Evolutionary conservation across 2,797 vertebrate species (phyloP), one percentile per base, ranked within the genome.

Genomic region (Clamator glandarius): DNA sequence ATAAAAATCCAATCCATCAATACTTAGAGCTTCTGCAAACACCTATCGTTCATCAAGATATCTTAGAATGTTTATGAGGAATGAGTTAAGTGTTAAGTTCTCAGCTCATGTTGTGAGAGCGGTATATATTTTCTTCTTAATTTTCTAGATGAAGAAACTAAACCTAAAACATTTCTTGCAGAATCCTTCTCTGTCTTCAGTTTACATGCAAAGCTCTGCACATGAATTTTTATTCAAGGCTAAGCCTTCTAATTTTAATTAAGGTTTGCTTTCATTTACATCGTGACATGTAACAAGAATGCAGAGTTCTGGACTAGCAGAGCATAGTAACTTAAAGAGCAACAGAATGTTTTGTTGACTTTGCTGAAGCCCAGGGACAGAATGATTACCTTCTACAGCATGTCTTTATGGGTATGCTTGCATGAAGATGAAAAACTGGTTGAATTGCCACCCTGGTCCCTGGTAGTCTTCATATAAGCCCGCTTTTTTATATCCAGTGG

Each of bases 131-230:
- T 48, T 54, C 28, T 42, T 57, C 67, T 39, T 79, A n/a, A 64
- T 93, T 94, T 96, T 62, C 54, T 68, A 85, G 42, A 62, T 62
- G 46, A 79, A 74, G 57, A 85, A 87, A 80, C 15, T 78, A 81
- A 67, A 76, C 68, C 23, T 69, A 31, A 91, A 93, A 73, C 4
- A 0, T 70, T 83, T 84, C 59, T 82, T 39, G 11, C 50, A 68
- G 35, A 82, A 88, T 52, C 3, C 7, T 2, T 5, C n/a, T 23
- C 25, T 73, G 17, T 36, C 39, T 89, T 85, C 79, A 61, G 23
- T 81, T 70, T 77, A 8, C 23, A 24, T 44, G 19, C 25, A 57
- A 50, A 77, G 15, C 11, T 26, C 35, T 64, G 28, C 16, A n/a
- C 10, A 5, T 35, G 19, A 90, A 54, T 75, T 90, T 58, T 66